Conservation (phyloP, 2,888 invertebrate species). For the Apamea epomidion region DNA sequence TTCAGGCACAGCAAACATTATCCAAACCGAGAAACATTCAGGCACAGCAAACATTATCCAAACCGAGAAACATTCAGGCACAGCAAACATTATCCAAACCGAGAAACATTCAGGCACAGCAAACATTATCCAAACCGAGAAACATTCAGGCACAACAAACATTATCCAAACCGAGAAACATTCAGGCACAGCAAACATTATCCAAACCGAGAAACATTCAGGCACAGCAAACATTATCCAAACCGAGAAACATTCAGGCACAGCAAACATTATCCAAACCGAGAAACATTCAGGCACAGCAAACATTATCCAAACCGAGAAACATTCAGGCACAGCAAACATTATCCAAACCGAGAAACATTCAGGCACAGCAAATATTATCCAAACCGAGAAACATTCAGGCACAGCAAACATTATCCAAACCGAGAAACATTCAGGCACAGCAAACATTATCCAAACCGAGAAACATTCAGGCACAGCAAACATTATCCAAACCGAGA, state of each 20-base stretch:
- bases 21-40: conserved; percentile 9
- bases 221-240: conserved; percentile 30
- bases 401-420: conserved; percentile 30
- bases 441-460: conserved; percentile 32
- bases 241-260: conserved; percentile 9
- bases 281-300: conserved; percentile 5
- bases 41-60: conserved; percentile 30
- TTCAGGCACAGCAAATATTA: conserved; percentile 17
- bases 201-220: conserved; percentile 9
- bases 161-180: conserved; percentile 26
- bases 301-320: conserved; percentile 33
- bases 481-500: conserved; percentile 18
- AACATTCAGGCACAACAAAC: conserved; percentile 15
- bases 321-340: conserved; percentile 15
- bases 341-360: conserved; percentile 26
- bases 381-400: conserved; percentile 9
- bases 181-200: conserved; percentile 26
- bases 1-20: conserved; percentile 26
- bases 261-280: conserved; percentile 32
- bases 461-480: conserved; percentile 5
- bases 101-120: conserved; percentile 5
- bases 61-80: conserved; percentile 9
- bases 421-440: conserved; percentile 9
- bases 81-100: conserved; percentile 32
- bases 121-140: conserved; percentile 33